Percentiles rank a stretch among this genome's conserved stretches.
These are phyloP conservation scores for Notolepis coatsorum DNA, from an alignment of 2,797 vertebrate species.

Conservation along the genomic window DNA sequence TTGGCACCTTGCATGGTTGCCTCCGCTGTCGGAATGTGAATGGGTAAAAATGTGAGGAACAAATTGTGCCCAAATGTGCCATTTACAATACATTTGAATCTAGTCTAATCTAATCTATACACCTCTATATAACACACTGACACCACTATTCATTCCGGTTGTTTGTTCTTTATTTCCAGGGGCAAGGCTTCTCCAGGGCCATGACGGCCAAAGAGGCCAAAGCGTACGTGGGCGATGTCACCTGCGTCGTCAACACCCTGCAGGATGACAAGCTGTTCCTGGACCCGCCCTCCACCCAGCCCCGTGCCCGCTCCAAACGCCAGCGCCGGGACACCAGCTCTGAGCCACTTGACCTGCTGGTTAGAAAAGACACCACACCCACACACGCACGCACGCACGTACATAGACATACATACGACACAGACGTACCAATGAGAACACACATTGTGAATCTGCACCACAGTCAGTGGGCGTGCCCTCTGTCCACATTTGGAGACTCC, in stretches of 20 bases:
- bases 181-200: slow-evolving; percentile 91
- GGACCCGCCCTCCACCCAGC: slow-evolving; percentile 88
- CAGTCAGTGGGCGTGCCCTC: slow-evolving; percentile 22
- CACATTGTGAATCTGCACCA: slow-evolving; percentile 35
- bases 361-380: slow-evolving; percentile 68
- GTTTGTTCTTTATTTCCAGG: too few relatives aligned
- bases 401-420: background rate
- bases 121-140: too few relatives aligned
- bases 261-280: slow-evolving; percentile 94
- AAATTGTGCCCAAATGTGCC: too few relatives aligned
- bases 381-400: slow-evolving; percentile 11
- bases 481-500: slow-evolving; percentile 34
- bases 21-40: too few relatives aligned
- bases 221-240: slow-evolving; percentile 91
- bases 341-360: slow-evolving; percentile 90
- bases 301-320: slow-evolving; percentile 84
- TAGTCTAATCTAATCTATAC: too few relatives aligned
- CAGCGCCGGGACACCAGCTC: slow-evolving; percentile 89
- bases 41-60: too few relatives aligned
- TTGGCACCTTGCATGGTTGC: too few relatives aligned
- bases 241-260: slow-evolving; percentile 91
- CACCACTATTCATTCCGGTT: too few relatives aligned
- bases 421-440: slow-evolving; percentile 18
- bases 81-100: too few relatives aligned
- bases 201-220: slow-evolving; percentile 95